Evolutionary conservation across 2,888 invertebrate species (phyloP), one percentile per base, ranked within the genome.

Genomic region (Scaptomyza caliginosa): DNA sequence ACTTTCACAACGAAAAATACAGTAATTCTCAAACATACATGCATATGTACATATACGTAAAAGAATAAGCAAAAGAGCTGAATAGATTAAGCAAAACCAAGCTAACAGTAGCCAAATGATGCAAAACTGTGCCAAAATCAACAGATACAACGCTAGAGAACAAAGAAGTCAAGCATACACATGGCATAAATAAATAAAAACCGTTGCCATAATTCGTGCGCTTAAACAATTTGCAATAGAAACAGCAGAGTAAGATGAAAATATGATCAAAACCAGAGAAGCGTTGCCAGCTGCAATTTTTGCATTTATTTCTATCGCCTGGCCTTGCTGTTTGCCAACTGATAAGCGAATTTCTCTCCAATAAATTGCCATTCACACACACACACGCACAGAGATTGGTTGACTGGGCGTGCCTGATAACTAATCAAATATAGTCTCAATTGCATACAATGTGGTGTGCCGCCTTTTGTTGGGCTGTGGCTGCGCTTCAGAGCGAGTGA

Each of bases 1-100:
- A 75, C 85, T 85, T 85, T 82, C 86, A 78, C 82, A 45, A 81
- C 50, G 32, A 51, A 46, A 50, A 45, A 40, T 45, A 52, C 69
- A 28, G 60, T 63, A 51, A 13, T 54, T 52, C n/a, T 4, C 16
- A 43, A n/a, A 30, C 6, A 6, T 26, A 16, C 42, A 43, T 17
- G 19, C 3, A 11, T 16, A 11, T 16, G 16, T 16, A n/a, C n/a
- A 11, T 6, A 10, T 13, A 3, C 24, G 10, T 26, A 11, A 24
- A 7, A 4, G 11, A n/a, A 11, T 7, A 28, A 5, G 45, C 11
- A 11, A n/a, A 34, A 34, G 23, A 38, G 17, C 46, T 56, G 69
- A 74, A 69, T 74, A 74, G 69, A 74, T 72, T 72, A 74, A 50
- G 39, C 45, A 51, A 42, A 36, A 16, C 16, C 7, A 5, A 42